Conservation (phyloP, 2,797 vertebrate genomes). For the Dipus sagitta region DNA sequence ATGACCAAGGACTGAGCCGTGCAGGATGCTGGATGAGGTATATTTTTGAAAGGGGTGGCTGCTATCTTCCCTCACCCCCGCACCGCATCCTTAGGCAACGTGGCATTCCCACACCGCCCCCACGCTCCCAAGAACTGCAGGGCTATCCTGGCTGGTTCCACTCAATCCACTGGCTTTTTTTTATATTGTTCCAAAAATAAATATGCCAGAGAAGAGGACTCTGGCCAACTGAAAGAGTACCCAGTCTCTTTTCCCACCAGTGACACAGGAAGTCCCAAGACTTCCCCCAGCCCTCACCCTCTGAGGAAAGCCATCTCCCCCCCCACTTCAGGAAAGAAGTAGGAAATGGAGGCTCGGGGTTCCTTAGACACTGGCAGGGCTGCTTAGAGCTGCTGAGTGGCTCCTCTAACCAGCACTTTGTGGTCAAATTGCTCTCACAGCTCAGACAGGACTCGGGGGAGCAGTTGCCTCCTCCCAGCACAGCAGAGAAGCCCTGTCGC, state of each 20-base stretch:
- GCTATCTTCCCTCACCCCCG: background rate
- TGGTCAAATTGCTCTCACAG: background rate
- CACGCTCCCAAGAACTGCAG: background rate
- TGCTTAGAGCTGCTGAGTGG: background rate
- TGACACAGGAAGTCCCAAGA: background rate
- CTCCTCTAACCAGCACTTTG: background rate
- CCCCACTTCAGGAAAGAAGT: slow-evolving; percentile 22
- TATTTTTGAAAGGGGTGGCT: slow-evolving; percentile 24
- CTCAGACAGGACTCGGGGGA: background rate
- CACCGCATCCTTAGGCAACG: accelerated
- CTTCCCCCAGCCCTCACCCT: background rate
- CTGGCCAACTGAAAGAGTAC: background rate
- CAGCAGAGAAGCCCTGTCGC: background rate
- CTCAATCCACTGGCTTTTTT: slow-evolving; percentile 54
- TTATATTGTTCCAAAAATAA: slow-evolving; percentile 77
- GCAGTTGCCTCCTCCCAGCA: background rate
- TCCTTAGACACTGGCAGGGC: background rate
- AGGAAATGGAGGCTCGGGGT: slow-evolving; percentile 54
- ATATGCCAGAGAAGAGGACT: slow-evolving; percentile 7
- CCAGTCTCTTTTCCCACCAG: background rate
- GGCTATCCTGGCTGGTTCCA: background rate
- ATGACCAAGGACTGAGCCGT: slow-evolving; percentile 43
- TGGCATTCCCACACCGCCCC: background rate
- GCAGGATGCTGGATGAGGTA: background rate
- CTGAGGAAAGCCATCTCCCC: background rate